These are phyloP conservation scores for Nerophis lumbriciformis DNA, from an alignment of 2,113 vertebrate species.

Conservation along the genomic window DNA sequence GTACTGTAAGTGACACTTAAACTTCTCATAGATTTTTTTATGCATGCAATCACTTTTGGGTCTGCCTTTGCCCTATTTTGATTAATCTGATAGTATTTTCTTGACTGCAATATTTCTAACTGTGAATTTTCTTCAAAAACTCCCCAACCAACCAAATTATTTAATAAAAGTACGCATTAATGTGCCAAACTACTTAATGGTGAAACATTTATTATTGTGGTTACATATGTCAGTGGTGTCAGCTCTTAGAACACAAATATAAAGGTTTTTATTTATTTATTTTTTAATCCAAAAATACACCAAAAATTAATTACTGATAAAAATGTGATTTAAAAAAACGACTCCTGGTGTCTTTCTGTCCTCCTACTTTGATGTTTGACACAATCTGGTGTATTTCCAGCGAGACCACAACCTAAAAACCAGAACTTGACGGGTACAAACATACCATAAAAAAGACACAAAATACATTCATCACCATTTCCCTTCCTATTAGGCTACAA, in stretches of 20 bases:
- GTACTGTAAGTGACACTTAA: no score
- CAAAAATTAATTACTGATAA: conserved; percentile 61
- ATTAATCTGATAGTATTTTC: no score
- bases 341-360: conserved; percentile 38
- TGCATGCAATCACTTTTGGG: no score
- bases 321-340: conserved; percentile 28
- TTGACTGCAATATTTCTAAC: no score
- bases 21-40: no score
- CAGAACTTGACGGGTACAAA: conserved; percentile 63
- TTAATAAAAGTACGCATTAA: background rate
- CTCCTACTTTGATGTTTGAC: conserved; percentile 34
- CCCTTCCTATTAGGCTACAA: conserved; percentile 47
- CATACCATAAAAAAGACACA: conserved; percentile 61
- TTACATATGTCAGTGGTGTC: conserved; percentile 61
- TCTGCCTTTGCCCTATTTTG: no score
- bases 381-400: conserved; percentile 15
- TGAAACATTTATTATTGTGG: conserved; percentile 55
- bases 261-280: conserved; percentile 59
- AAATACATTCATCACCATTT: conserved; percentile 66
- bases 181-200: conserved; percentile 11
- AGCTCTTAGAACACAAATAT: conserved; percentile 68
- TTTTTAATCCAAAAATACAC: conserved; percentile 65
- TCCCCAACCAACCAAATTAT: background rate
- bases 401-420: conserved; percentile 56
- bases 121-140: background rate